Evolutionary conservation across 1,140 invertebrate species (phyloP).

Genomic region (Pseudomyrmex concolor): DNA sequence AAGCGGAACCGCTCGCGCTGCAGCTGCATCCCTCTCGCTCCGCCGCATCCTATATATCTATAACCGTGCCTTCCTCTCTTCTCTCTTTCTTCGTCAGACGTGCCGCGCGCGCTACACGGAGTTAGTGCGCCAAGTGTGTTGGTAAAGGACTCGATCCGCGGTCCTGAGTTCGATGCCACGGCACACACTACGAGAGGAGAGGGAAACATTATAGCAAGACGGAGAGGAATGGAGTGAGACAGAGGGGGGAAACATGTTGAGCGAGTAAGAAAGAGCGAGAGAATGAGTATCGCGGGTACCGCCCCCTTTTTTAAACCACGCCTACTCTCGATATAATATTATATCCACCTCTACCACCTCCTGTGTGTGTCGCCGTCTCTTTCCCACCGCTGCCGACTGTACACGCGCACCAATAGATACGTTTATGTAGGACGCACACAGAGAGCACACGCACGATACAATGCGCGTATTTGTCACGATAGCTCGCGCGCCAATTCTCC

Average conservation of each 20-base stretch:
- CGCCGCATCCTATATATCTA: conserved; percentile 39
- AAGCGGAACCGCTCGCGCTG: conserved; percentile 40
- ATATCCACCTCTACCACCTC: conserved; percentile 68
- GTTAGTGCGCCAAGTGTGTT: conserved; percentile 58
- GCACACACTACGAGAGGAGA: conserved; percentile 61
- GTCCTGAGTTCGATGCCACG: conserved; percentile 80
- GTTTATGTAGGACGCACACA: conserved; percentile 68
- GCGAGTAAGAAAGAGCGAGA: conserved; percentile 61
- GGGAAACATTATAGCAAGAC: conserved; percentile 65
- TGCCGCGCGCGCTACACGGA: conserved; percentile 11
- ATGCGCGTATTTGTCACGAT: conserved; percentile 73
- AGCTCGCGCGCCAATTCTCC: conserved; percentile 55
- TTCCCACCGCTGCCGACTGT: conserved; percentile 49
- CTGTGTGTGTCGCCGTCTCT: conserved; percentile 52
- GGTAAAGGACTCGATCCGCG: conserved; percentile 75
- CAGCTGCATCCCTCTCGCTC: conserved; percentile 49
- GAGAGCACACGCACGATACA: conserved; percentile 61
- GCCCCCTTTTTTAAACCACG: conserved; percentile 84
- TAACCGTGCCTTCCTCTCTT: conserved; percentile 44
- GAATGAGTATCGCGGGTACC: conserved; percentile 77
- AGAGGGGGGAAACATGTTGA: conserved; percentile 44
- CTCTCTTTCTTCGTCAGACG: conserved; percentile 41
- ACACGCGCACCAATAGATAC: conserved; percentile 54
- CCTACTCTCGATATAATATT: conserved; percentile 79
- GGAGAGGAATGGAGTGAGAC: conserved; percentile 52